Evolutionary conservation across 2,888 invertebrate genomes (phyloP), one percentile per base, ranked within the genome.

Genomic region (Acleris literana): DNA sequence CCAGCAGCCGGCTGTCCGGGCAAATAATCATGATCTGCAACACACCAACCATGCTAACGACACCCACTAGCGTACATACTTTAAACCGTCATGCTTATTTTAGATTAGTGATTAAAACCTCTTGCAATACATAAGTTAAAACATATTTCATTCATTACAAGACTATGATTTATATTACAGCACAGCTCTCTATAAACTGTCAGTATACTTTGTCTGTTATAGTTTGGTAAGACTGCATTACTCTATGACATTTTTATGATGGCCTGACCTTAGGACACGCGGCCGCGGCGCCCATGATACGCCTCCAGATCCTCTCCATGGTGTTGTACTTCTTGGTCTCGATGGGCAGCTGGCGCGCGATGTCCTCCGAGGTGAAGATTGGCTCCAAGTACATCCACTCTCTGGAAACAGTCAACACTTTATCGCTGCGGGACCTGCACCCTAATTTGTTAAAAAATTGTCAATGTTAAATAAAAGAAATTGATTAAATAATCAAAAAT

Each of bases 341-440:
- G 5, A 94, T 87, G 0, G 97, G 97, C 78, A 97, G 87, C 81
- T 97, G 97, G 0, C 94, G 94, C 57, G 95, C 95, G 68, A 97
- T 97, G 78, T 97, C 97, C 74, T 96, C 96, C 5, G 96, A 96
- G 0, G 95, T 94, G 82, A 97, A 97, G 75, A 97, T 96, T 0
- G 97, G 97, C 79, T 97, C 96, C 77, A 97, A 81, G 74, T 97
- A 97, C 93, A 97, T 95, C 97, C 97, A 97, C 69, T 95, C 94
- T 72, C 96, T 95, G 70, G 5, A 16, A 46, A 46, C 5, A 46
- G 5, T n/a, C 17, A 46, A 17, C n/a, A 5, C 16, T 44, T 44
- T 5, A 44, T n/a, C 6, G n/a, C n/a, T 1, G 16, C 4, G 44
- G 6, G 13, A 44, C 16, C 5, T 44, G 44, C 4, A 13, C 1